Percentiles rank a stretch among this genome's conserved stretches.
Evolutionary conservation across 2,888 invertebrate species (phyloP).

Genomic region (Carpatolechia fugitivella): DNA sequence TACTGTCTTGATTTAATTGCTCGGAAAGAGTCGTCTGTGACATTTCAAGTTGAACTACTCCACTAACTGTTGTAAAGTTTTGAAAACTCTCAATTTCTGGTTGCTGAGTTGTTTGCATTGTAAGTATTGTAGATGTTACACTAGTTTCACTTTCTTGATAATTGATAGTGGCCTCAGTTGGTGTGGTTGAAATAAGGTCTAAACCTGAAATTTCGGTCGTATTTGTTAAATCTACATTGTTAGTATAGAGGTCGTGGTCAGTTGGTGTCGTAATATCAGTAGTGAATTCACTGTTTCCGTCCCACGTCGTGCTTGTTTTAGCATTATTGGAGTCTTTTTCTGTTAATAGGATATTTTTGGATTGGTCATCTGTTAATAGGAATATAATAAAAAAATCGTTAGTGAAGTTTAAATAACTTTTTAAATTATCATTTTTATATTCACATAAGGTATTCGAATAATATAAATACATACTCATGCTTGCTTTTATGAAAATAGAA

Average conservation of each 20-base stretch:
- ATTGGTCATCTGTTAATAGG: constrained; percentile 76
- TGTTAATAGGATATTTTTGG: constrained; percentile 73
- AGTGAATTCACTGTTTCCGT: constrained; percentile 40
- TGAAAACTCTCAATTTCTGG: neutral
- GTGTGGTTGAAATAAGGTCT: neutral
- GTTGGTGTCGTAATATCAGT: constrained; percentile 38
- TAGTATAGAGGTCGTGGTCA: constrained; percentile 26
- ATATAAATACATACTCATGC: neutral
- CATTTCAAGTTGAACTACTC: neutral
- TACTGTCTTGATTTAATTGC: too few relatives aligned
- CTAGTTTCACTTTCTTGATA: constrained; percentile 26
- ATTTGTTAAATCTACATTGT: constrained; percentile 19
- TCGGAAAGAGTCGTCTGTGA: too few relatives aligned
- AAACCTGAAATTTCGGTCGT: constrained; percentile 7
- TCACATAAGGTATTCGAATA: too few relatives aligned
- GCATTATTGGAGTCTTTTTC: constrained; percentile 58
- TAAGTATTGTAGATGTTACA: constrained; percentile 14
- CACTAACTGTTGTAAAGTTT: neutral
- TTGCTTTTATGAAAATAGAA: neutral
- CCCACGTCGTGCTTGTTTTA: constrained; percentile 41
- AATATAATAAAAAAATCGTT: constrained; percentile 60
- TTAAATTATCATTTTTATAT: too few relatives aligned
- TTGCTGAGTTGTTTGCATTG: constrained; percentile 17
- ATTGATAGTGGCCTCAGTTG: constrained; percentile 17
- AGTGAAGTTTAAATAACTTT: constrained; percentile 26